Evolutionary conservation across 2,888 invertebrate genomes (phyloP).

Genomic region (Autographa pulchrina): DNA sequence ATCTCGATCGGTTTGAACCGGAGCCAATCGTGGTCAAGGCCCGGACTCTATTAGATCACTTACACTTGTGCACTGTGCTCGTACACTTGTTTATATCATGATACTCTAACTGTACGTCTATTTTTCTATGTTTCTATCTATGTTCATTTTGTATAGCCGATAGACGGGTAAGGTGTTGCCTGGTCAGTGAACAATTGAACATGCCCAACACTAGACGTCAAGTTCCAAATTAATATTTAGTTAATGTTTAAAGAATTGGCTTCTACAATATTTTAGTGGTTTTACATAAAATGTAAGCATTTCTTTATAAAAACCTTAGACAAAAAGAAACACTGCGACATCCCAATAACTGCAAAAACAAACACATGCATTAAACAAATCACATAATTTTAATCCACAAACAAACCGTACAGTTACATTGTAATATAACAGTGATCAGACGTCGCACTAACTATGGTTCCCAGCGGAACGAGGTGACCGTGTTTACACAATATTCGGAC

Average conservation of each 20-base stretch:
- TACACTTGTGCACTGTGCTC: not conserved
- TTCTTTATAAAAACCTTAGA: no score
- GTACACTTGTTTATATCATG: not conserved
- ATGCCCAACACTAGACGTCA: no score
- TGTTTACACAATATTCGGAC: slow-evolving; percentile 40
- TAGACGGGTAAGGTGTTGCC: no score
- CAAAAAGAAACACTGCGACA: no score
- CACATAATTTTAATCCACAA: slow-evolving; percentile 9
- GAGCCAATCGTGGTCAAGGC: slow-evolving; percentile 50
- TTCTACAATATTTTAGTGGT: no score
- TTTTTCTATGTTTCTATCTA: no score
- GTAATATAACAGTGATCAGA: slow-evolving; percentile 15
- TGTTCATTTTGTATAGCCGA: no score
- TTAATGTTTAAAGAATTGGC: no score
- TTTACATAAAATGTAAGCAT: no score
- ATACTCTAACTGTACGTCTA: no score
- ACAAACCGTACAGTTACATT: slow-evolving; percentile 6
- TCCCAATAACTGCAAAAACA: not conserved
- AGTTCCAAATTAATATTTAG: no score
- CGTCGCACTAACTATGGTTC: slow-evolving; percentile 28
- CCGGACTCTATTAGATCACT: slow-evolving; percentile 8
- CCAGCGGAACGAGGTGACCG: slow-evolving; percentile 54
- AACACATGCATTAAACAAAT: not conserved
- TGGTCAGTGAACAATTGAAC: not conserved
- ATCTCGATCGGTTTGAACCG: slow-evolving; percentile 35